Percentiles rank a stretch among this genome's conserved stretches.
Evolutionary conservation across 2,888 invertebrate genomes (phyloP).

Genomic region (Celastrina argiolus): DNA sequence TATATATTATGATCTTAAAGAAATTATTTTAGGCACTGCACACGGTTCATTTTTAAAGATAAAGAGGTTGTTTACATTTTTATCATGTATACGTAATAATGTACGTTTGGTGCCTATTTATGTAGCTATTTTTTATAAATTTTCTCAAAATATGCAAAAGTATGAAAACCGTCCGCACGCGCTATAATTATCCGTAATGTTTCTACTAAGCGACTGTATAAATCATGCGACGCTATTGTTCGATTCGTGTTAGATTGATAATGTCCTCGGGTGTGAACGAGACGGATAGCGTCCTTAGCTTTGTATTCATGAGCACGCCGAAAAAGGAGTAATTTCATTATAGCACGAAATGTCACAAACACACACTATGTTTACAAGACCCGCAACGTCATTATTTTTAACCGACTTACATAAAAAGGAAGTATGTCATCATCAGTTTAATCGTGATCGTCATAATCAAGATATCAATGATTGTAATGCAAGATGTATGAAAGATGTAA

Average conservation of each 20-base stretch:
- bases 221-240: conserved; percentile 77
- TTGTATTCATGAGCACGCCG: conserved; percentile 60
- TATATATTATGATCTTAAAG: no score
- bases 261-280: conserved; percentile 74
- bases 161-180: conserved; percentile 53
- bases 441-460: background rate
- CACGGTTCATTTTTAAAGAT: no score
- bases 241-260: conserved; percentile 77
- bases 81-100: no score
- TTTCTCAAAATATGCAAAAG: conserved; percentile 41
- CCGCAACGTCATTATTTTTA: background rate
- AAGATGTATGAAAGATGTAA: no score
- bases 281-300: conserved; percentile 68
- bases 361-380: conserved; percentile 1
- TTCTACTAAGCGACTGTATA: conserved; percentile 77
- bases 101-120: no score
- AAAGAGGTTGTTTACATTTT: no score
- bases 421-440: background rate
- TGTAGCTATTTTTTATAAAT: no score
- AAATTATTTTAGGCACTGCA: no score
- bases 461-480: no score
- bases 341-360: conserved; percentile 6
- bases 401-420: no score
- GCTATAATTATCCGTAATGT: conserved; percentile 76
- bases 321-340: conserved; percentile 32